These are phyloP conservation scores for Bombus difficillimus DNA, from an alignment of 1,140 invertebrate species.

Conservation along the genomic window DNA sequence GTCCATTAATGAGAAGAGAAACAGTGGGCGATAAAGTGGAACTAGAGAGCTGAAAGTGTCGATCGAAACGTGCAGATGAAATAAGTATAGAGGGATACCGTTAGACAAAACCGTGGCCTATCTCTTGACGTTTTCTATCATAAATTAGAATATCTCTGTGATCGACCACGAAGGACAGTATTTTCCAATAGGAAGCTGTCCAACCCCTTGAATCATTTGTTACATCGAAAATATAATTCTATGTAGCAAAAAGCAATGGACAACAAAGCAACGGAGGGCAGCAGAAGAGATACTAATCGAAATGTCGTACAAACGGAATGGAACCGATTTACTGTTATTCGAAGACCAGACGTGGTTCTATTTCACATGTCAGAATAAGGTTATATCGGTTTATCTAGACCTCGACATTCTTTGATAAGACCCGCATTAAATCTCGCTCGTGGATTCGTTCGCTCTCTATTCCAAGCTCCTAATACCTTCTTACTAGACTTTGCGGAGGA, in stretches of 20 bases:
- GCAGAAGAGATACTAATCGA: constrained; percentile 58
- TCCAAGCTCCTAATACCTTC: constrained; percentile 70
- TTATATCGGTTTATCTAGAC: constrained; percentile 66
- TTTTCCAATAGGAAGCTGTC: neutral
- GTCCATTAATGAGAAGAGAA: neutral
- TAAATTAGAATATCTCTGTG: constrained; percentile 15
- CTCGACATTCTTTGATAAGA: constrained; percentile 66
- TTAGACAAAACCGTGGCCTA: constrained; percentile 16
- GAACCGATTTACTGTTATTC: constrained; percentile 67
- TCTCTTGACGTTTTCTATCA: constrained; percentile 30
- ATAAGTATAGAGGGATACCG: neutral
- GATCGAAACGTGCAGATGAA: constrained; percentile 12
- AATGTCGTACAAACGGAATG: constrained; percentile 65
- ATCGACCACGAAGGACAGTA: neutral
- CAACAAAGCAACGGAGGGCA: constrained; percentile 33
- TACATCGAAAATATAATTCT: constrained; percentile 10
- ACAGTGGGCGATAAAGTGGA: neutral
- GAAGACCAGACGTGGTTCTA: constrained; percentile 55
- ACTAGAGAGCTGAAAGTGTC: neutral
- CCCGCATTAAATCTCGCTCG: constrained; percentile 66
- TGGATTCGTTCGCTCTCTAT: constrained; percentile 56
- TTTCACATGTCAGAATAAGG: constrained; percentile 56
- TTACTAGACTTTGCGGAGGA: constrained; percentile 60
- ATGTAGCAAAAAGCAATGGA: constrained; percentile 19
- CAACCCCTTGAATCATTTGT: neutral